Conservation (phyloP, 2,888 invertebrate species). For the Cancer borealis region DNA sequence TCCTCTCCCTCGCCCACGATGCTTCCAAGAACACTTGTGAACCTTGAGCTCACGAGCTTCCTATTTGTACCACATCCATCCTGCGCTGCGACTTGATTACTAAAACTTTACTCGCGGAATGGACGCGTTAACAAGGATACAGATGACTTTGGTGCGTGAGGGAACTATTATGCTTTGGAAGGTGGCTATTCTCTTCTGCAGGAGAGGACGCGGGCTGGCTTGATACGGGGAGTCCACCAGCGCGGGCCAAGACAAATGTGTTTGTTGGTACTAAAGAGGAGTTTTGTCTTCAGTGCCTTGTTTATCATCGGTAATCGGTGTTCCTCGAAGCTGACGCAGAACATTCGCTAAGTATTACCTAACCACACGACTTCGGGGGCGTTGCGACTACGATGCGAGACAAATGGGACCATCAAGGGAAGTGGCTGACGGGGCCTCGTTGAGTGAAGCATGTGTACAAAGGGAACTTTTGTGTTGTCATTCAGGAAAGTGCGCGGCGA, state of each 20-base stretch:
- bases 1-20: not conserved
- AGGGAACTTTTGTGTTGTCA: not conserved
- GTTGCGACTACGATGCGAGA: constrained; percentile 21
- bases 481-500: not conserved
- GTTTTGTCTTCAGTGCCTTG: constrained; percentile 7
- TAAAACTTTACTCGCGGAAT: not conserved
- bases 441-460: not conserved
- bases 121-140: not conserved
- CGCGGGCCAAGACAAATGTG: not conserved
- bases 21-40: not conserved
- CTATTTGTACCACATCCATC: constrained; percentile 1
- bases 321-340: constrained; percentile 11
- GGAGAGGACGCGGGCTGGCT: not conserved
- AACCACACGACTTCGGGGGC: constrained; percentile 22
- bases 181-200: not conserved
- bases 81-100: not conserved
- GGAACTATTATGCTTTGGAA: not conserved
- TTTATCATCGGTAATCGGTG: constrained; percentile 28
- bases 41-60: not conserved
- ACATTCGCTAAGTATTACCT: constrained; percentile 37
- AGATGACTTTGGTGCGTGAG: constrained; percentile 8
- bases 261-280: not conserved
- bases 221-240: not conserved
- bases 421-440: not conserved
- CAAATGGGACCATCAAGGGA: not conserved